These are phyloP conservation scores for Turdus rufiventris DNA, from an alignment of 2,113 vertebrate genomes.

Conservation along the genomic window DNA sequence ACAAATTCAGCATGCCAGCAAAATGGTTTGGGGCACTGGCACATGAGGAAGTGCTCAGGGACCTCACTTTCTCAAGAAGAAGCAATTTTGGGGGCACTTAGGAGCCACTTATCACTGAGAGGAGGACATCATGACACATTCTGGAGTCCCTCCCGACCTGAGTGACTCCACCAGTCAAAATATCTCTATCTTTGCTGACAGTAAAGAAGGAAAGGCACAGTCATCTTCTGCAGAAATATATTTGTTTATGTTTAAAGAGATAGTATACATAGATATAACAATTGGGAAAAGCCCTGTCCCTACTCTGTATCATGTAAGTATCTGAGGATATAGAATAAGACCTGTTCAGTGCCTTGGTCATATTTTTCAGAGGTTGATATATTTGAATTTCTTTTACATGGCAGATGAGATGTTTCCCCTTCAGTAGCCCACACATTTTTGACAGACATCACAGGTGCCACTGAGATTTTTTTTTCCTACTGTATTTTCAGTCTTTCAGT, in stretches of 20 bases:
- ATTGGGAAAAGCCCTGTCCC: not conserved
- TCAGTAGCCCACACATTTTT: not conserved
- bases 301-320: not conserved
- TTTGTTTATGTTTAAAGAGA: not conserved
- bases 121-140: not conserved
- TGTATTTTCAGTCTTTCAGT: not conserved
- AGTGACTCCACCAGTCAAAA: not conserved
- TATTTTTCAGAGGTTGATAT: not conserved
- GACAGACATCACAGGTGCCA: not conserved
- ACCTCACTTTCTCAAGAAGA: not conserved
- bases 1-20: not conserved
- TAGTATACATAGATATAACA: not conserved
- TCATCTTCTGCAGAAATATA: not conserved
- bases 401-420: not conserved
- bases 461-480: not conserved
- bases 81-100: rapidly evolving
- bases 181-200: not conserved
- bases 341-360: not conserved
- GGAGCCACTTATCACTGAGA: not conserved
- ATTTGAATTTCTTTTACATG: not conserved
- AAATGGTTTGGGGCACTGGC: not conserved
- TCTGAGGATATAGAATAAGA: not conserved
- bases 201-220: not conserved
- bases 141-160: not conserved
- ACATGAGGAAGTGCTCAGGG: not conserved